Base-by-base conservation (phyloP, 2,797 vertebrate species). In the Craterocephalus amniculus region DNA sequence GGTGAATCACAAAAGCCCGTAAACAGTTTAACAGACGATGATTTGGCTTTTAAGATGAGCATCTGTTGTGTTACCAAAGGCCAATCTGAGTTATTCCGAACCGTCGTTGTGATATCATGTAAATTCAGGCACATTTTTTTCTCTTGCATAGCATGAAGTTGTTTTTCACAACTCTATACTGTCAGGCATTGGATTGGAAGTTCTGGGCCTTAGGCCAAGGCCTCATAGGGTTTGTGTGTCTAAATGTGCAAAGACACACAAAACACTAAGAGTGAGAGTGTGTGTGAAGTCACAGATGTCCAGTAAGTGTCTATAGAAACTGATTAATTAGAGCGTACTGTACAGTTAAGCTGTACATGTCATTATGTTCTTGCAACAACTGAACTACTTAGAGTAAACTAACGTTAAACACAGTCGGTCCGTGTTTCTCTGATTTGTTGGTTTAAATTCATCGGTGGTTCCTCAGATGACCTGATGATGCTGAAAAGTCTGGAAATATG, bases 201-300 rank as follows among this genome's bases (percentile, higher is more conserved):
- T 76, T 89, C 90, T 90, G 83, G 87, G 89, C 81, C 12, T 61
- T 2, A 0, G 31, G 81, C 91, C 89, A 85, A 67, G n/a, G 56
- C 54, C 56, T 59, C 72, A 61, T 76, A 69, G 62, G 54, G 61
- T 58, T 58, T 63, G 51, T 61, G 27, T 57, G 58, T 27, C n/a
- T n/a, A 52, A 62, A 31, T 70, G 59, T 24, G 38, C 54, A 36
- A 20, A 38, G 13, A 7, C 26, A 58, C 38, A 66, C 55, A 64
- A 49, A 36, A 63, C 60, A 66, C 49, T 48, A 38, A 38, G 63
- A 57, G 55, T 24, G 36, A 67, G 61, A 61, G 35, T 72, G 74
- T 64, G 38, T 78, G 24, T 61, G 54, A 79, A 80, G 70, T 76
- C 83, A 76, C 78, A 90, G 78, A 89, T 88, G 88, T 83, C 80